phyloP scores from a whole-genome alignment of 2,888 invertebrate genomes.

The Shargacucullia verbasci region DNA sequence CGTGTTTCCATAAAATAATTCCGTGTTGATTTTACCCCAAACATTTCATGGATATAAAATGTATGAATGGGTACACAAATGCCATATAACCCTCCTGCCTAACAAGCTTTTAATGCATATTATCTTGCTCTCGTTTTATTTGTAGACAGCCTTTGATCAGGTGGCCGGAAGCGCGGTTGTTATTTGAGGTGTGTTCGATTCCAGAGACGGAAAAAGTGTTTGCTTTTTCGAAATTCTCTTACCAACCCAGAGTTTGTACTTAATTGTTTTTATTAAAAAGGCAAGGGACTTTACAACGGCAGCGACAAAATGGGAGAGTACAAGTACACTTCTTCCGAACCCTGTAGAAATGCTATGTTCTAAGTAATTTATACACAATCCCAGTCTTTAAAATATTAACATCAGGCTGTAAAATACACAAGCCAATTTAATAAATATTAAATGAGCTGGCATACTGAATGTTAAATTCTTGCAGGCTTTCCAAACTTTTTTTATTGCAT shows the following conservation, averaged over 20 bases:
- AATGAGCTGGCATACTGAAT: slow-evolving; percentile 29
- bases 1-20: slow-evolving; percentile 49
- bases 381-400: slow-evolving; percentile 18
- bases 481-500: slow-evolving; percentile 46
- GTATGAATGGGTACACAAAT: slow-evolving; percentile 33
- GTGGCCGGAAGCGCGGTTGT: no score
- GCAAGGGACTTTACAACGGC: no score
- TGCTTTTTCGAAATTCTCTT: no score
- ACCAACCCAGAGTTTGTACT: no score
- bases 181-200: no score
- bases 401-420: slow-evolving; percentile 28
- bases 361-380: no score
- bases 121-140: slow-evolving; percentile 16
- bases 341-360: no score
- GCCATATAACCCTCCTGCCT: slow-evolving; percentile 17
- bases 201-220: no score
- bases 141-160: neutral
- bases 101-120: slow-evolving; percentile 28
- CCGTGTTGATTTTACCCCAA: slow-evolving; percentile 52
- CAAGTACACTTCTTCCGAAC: no score
- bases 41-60: slow-evolving; percentile 25
- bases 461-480: slow-evolving; percentile 37
- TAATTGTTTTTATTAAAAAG: no score
- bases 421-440: slow-evolving; percentile 47
- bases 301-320: no score